Percentiles rank a stretch among this genome's conserved stretches.
These are phyloP conservation scores for Autographa gamma DNA, from an alignment of 2,888 invertebrate species.

Conservation along the genomic window DNA sequence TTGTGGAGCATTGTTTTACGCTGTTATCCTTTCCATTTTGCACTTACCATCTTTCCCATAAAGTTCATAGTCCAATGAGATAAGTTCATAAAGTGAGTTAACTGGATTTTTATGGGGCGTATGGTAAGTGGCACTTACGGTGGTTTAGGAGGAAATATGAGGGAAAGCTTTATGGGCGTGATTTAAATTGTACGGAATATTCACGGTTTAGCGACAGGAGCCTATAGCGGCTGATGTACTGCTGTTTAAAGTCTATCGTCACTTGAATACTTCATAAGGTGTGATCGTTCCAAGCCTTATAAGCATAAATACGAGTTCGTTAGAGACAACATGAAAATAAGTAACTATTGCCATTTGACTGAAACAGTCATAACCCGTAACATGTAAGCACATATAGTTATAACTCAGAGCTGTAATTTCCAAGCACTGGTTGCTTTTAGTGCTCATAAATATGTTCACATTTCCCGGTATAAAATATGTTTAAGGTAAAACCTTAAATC, in stretches of 20 bases:
- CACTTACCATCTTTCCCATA: constrained; percentile 15
- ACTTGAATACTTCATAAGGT: constrained; percentile 7
- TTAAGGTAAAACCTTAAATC: background rate
- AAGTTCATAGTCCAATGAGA: constrained; percentile 31
- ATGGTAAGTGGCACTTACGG: constrained; percentile 71
- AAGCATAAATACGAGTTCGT: too few relatives aligned
- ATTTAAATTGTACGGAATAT: constrained; percentile 61
- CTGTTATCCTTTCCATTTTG: constrained; percentile 7
- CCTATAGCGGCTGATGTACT: constrained; percentile 23
- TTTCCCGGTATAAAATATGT: background rate
- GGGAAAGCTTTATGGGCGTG: constrained; percentile 61
- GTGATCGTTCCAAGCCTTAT: background rate
- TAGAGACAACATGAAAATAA: too few relatives aligned
- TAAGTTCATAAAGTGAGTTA: constrained; percentile 44
- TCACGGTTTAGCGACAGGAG: constrained; percentile 35
- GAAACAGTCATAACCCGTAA: too few relatives aligned
- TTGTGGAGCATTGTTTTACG: constrained; percentile 55
- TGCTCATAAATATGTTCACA: background rate
- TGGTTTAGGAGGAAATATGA: constrained; percentile 61
- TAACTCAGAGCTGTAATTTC: background rate
- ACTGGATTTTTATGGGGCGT: constrained; percentile 71
- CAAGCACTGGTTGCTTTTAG: background rate
- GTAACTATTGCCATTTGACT: too few relatives aligned
- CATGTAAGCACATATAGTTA: background rate
- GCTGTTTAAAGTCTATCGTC: constrained; percentile 29